Percentiles rank a stretch among this genome's conserved stretches.
Evolutionary conservation across 64 coral and sea anemone species (phyloP).

Genomic region (Pocillopora verrucosa): DNA sequence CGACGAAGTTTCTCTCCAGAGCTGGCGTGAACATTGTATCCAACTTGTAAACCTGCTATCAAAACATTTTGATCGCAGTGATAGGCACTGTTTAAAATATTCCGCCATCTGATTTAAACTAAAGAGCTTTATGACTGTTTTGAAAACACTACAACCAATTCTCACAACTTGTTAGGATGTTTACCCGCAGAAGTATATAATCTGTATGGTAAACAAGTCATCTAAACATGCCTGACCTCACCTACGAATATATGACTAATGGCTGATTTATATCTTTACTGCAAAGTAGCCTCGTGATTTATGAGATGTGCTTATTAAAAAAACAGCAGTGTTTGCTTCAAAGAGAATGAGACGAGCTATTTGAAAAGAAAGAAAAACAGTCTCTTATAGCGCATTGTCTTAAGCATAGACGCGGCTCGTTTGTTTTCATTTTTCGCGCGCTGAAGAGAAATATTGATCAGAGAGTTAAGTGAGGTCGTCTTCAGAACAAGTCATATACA

Average conservation of each 20-base stretch:
- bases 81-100: not conserved
- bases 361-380: not conserved
- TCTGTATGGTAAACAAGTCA: slow-evolving; percentile 19
- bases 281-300: not conserved
- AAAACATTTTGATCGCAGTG: not conserved
- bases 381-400: too few species aligned
- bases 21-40: not conserved
- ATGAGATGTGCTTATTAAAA: not conserved
- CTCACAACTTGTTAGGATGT: not conserved
- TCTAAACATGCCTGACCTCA: not conserved
- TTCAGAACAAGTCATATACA: not conserved
- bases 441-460: not conserved
- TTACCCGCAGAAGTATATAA: slow-evolving; percentile 33
- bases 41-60: not conserved
- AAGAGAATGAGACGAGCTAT: not conserved
- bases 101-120: not conserved
- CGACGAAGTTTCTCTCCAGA: not conserved
- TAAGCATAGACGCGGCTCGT: not conserved
- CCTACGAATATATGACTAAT: not conserved
- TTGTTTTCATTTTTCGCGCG: not conserved
- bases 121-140: not conserved
- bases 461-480: not conserved
- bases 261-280: slow-evolving; percentile 23
- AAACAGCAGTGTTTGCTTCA: not conserved
- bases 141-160: not conserved